Percentiles rank a stretch among this genome's conserved stretches.
Conservation (phyloP, 2,113 vertebrate species). For the Amia ocellicauda region DNA sequence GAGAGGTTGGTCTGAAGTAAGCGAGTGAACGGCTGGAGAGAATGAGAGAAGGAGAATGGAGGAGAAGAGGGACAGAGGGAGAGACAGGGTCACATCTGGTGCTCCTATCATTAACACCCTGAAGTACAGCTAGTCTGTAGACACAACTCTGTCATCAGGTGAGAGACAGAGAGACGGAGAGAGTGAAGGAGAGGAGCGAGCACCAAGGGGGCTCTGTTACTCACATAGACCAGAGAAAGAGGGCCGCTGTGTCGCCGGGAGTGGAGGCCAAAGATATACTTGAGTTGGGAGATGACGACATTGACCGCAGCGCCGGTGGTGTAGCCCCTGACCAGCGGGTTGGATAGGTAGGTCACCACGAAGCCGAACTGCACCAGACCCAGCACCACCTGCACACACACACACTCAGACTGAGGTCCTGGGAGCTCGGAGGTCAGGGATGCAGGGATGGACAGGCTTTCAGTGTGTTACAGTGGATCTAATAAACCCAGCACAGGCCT, state of each 20-base stretch:
- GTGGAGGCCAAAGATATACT: slow-evolving; percentile 78
- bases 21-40: too few relatives aligned
- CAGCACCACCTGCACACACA: slow-evolving; percentile 71
- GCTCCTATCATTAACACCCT: too few relatives aligned
- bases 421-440: neutral
- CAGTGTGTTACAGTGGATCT: too few relatives aligned
- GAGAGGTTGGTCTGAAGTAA: too few relatives aligned
- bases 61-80: too few relatives aligned
- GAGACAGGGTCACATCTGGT: too few relatives aligned
- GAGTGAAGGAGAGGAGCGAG: neutral
- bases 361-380: slow-evolving; percentile 90
- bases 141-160: too few relatives aligned
- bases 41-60: too few relatives aligned
- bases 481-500: too few relatives aligned
- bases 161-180: too few relatives aligned
- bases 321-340: slow-evolving; percentile 87
- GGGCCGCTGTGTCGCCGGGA: slow-evolving; percentile 66
- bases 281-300: slow-evolving; percentile 85
- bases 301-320: slow-evolving; percentile 83
- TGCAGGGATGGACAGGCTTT: too few relatives aligned
- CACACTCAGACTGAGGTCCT: neutral
- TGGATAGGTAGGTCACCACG: slow-evolving; percentile 90
- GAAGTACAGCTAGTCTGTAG: too few relatives aligned
- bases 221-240: slow-evolving; percentile 79
- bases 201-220: slow-evolving; percentile 37